Evolutionary conservation across 2,113 vertebrate genomes (phyloP).

Genomic region (Solenodon paradoxus): DNA sequence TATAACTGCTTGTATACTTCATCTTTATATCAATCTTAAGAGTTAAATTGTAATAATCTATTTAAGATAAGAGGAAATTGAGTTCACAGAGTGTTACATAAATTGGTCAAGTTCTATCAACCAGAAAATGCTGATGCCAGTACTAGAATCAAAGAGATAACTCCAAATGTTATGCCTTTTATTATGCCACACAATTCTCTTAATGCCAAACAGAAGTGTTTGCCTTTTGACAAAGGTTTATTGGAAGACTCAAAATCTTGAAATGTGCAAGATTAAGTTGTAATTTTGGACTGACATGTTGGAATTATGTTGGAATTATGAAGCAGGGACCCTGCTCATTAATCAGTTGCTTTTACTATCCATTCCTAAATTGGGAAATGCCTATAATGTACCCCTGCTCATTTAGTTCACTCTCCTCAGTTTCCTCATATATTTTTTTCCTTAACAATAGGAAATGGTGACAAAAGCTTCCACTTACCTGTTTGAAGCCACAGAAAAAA

Average conservation of each 20-base stretch:
- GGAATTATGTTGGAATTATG: not conserved
- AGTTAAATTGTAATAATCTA: not conserved
- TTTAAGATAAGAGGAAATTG: not conserved
- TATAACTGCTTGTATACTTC: not conserved
- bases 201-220: not conserved
- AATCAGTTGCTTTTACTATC: not conserved
- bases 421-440: not conserved
- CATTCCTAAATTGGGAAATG: not conserved
- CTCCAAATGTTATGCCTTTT: not conserved
- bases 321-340: not conserved
- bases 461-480: slow-evolving; percentile 73
- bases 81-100: not conserved
- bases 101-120: not conserved
- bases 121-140: not conserved
- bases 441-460: slow-evolving; percentile 72
- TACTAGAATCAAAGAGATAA: not conserved
- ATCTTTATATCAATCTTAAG: not conserved
- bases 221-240: not conserved
- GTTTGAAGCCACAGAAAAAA: slow-evolving; percentile 72
- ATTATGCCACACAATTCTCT: not conserved
- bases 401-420: not conserved
- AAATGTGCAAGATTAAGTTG: not conserved
- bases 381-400: not conserved
- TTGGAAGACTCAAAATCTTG: not conserved
- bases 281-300: not conserved